Evolutionary conservation across 2,797 vertebrate genomes (phyloP).

Genomic region (Sitta carolinensis): DNA sequence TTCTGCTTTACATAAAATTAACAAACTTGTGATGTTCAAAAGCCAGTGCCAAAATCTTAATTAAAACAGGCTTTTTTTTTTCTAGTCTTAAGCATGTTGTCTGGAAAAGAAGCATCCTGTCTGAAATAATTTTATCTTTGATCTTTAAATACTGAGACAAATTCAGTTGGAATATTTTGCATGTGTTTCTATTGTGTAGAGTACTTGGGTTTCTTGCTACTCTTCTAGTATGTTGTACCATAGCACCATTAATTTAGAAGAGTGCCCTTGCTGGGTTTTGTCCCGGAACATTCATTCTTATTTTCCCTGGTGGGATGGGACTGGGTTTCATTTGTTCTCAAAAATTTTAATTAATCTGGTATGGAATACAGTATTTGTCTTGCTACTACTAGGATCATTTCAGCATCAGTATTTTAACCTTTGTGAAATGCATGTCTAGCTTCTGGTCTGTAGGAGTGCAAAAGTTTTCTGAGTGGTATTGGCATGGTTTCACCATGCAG

Average conservation of each 20-base stretch:
- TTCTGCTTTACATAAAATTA: constrained; percentile 55
- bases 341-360: background rate
- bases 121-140: constrained; percentile 61
- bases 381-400: background rate
- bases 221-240: background rate
- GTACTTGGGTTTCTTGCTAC: background rate
- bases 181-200: background rate
- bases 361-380: background rate
- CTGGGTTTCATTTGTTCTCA: background rate
- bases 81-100: constrained; percentile 10
- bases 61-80: background rate
- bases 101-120: constrained; percentile 17
- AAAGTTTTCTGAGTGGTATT: background rate
- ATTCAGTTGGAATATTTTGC: constrained; percentile 17
- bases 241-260: background rate
- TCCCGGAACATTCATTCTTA: background rate
- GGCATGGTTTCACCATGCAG: background rate
- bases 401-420: background rate
- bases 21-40: constrained; percentile 43
- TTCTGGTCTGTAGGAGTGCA: constrained; percentile 27
- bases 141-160: constrained; percentile 51
- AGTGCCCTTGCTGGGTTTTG: background rate
- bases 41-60: constrained; percentile 46
- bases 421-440: background rate
- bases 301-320: background rate